A percentile compares a stretch with the other conserved stretches of the same genome.
These are phyloP conservation scores for Metellina segmentata DNA, from an alignment of 2,888 invertebrate genomes.

Conservation along the genomic window DNA sequence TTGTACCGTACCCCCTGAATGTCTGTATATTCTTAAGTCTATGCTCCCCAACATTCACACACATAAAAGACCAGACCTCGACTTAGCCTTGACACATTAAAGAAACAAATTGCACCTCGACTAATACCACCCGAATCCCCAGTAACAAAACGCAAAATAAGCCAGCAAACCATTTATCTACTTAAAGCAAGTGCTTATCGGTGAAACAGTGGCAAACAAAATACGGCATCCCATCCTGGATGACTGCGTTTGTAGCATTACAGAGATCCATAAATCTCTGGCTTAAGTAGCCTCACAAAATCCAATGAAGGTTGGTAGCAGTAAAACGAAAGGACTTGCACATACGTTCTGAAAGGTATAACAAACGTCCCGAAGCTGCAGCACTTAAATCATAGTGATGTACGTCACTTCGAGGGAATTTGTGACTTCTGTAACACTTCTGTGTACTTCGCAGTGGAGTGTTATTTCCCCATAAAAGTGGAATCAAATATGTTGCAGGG, in stretches of 20 bases:
- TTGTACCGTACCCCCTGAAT: too few relatives aligned
- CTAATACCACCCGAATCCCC: neutral
- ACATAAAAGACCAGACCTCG: neutral
- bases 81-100: neutral
- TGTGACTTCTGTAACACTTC: neutral
- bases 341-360: neutral
- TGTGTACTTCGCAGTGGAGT: neutral
- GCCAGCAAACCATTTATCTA: neutral
- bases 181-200: neutral
- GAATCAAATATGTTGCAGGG: neutral
- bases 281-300: slow-evolving; percentile 32
- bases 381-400: slow-evolving; percentile 42
- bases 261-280: slow-evolving; percentile 21
- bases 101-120: neutral
- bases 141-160: neutral
- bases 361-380: neutral
- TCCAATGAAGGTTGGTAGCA: neutral
- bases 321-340: slow-evolving; percentile 12
- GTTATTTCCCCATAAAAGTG: neutral
- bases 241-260: neutral
- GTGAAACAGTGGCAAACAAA: slow-evolving; percentile 35
- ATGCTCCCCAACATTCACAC: too few relatives aligned
- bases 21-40: too few relatives aligned
- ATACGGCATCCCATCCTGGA: neutral
- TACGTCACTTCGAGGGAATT: slow-evolving; percentile 17